Percentiles rank a stretch among this genome's conserved stretches.
phyloP scores from a whole-genome alignment of 2,888 invertebrate species.

The Maniola hyperantus region DNA sequence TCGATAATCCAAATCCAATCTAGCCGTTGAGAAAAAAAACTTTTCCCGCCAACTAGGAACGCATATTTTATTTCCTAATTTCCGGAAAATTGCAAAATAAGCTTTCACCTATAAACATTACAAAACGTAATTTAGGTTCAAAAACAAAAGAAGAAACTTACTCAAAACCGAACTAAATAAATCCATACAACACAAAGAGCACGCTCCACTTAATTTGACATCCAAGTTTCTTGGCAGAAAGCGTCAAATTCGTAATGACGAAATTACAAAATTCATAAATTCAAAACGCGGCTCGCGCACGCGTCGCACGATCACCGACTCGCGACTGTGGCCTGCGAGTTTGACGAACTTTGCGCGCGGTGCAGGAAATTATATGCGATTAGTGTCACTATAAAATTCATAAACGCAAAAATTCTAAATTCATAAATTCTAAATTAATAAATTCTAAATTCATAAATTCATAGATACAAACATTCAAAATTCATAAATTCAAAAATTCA shows the following conservation, averaged over 20 bases:
- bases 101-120: too few species aligned
- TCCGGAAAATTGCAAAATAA: too few species aligned
- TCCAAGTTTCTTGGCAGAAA: constrained; percentile 60
- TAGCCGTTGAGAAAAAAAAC: neutral
- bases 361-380: constrained; percentile 2
- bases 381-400: too few species aligned
- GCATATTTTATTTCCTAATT: neutral
- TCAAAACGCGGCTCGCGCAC: constrained; percentile 24
- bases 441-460: too few species aligned
- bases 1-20: too few species aligned
- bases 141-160: constrained; percentile 17
- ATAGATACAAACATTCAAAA: too few species aligned
- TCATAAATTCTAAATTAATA: too few species aligned
- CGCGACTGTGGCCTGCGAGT: constrained; percentile 10
- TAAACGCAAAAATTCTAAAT: too few species aligned
- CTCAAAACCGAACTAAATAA: constrained; percentile 25
- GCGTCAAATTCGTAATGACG: constrained; percentile 54
- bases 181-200: constrained; percentile 45
- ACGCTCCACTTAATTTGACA: constrained; percentile 59
- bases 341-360: constrained; percentile 9
- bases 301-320: neutral
- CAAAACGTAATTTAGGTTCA: too few species aligned
- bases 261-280: neutral
- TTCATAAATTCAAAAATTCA: too few species aligned
- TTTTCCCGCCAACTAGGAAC: constrained; percentile 8